These are phyloP conservation scores for Ornithorhynchus anatinus DNA, from an alignment of 2,113 vertebrate species.

Conservation along the genomic window DNA sequence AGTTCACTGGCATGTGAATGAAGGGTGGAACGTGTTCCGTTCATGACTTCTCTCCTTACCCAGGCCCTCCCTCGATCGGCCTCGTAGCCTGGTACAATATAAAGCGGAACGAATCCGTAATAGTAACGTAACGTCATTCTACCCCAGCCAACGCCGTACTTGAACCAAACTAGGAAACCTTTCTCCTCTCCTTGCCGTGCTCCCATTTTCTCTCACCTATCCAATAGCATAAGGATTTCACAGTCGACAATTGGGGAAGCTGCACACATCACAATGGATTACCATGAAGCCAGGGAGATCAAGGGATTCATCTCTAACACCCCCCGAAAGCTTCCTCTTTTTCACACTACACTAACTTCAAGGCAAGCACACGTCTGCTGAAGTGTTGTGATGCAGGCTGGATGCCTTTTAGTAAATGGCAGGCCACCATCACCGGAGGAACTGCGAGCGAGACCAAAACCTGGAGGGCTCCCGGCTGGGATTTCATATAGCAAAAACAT, in stretches of 20 bases:
- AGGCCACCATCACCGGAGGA: slow-evolving; percentile 15
- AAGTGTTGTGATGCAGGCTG: slow-evolving; percentile 42
- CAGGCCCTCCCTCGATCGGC: not conserved
- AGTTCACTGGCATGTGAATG: slow-evolving; percentile 6
- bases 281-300: slow-evolving; percentile 47
- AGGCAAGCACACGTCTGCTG: slow-evolving; percentile 14
- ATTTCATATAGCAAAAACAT: too few relatives aligned
- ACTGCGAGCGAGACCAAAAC: not conserved
- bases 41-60: not conserved
- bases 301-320: slow-evolving; percentile 55
- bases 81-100: not conserved
- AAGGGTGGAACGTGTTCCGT: not conserved
- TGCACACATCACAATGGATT: slow-evolving; percentile 46
- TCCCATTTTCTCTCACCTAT: slow-evolving; percentile 3
- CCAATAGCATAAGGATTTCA: slow-evolving; percentile 40
- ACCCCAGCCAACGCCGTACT: not conserved
- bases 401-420: slow-evolving; percentile 19
- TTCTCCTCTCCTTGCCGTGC: slow-evolving; percentile 18
- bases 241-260: slow-evolving; percentile 21
- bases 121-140: not conserved
- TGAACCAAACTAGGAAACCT: slow-evolving; percentile 24
- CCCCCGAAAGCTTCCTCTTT: slow-evolving; percentile 45
- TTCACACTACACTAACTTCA: slow-evolving; percentile 48
- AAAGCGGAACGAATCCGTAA: not conserved
- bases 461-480: slow-evolving; percentile 4